Conservation (phyloP, 2,797 vertebrate species). For the Cyprinodon diabolis region DNA sequence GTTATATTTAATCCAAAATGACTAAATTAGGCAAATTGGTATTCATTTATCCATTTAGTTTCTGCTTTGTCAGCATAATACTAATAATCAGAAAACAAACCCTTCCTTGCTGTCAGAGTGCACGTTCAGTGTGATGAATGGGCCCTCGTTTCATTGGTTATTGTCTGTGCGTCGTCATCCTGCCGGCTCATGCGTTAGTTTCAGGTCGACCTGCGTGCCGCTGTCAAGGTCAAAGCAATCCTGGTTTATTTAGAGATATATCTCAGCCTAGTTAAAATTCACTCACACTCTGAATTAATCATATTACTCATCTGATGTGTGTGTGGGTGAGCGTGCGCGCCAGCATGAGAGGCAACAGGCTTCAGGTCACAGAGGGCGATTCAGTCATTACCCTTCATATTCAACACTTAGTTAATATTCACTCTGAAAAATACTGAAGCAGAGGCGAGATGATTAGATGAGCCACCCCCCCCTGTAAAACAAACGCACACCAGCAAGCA, state of each 20-base stretch:
- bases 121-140: conserved; percentile 58
- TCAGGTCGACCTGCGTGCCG: conserved; percentile 42
- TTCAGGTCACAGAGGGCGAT: conserved; percentile 50
- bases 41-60: conserved; percentile 4
- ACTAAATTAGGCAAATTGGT: not conserved
- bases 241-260: conserved; percentile 51
- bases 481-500: conserved; percentile 13
- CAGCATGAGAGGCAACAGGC: conserved; percentile 6
- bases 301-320: conserved; percentile 41
- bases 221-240: conserved; percentile 69
- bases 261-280: conserved; percentile 63
- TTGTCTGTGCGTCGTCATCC: conserved; percentile 63
- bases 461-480: too few relatives aligned
- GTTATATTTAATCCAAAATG: not conserved
- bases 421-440: conserved; percentile 54
- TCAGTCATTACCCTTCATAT: conserved; percentile 62
- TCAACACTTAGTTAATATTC: conserved; percentile 71
- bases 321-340: conserved; percentile 9
- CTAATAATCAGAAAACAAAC: conserved; percentile 16
- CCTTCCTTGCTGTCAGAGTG: conserved; percentile 45
- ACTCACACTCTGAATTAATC: conserved; percentile 30
- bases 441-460: conserved; percentile 40
- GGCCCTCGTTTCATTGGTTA: conserved; percentile 63
- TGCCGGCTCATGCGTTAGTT: conserved; percentile 50
- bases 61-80: conserved; percentile 1